Percentiles rank a stretch among this genome's conserved stretches.
Conservation (phyloP, 1,140 invertebrate species). For the Sweltsa coloradensis region DNA sequence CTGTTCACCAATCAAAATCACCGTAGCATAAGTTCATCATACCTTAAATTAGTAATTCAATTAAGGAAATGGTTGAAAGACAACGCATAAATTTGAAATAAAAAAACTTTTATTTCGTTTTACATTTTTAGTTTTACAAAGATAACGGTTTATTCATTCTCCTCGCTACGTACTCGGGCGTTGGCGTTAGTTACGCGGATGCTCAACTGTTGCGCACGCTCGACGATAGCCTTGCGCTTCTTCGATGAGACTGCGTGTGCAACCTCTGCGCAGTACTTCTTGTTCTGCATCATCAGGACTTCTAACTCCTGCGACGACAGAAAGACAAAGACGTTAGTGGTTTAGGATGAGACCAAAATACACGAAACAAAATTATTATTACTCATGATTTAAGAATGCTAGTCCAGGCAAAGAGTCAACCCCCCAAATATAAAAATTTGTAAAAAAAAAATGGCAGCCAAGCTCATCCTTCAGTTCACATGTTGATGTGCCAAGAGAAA, state of each 20-base stretch:
- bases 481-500: no score
- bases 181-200: constrained; percentile 93
- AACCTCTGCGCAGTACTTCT: constrained; percentile 94
- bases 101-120: no score
- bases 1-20: no score
- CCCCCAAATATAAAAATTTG: neutral
- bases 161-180: constrained; percentile 91
- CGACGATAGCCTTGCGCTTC: constrained; percentile 91
- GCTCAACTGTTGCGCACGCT: constrained; percentile 89
- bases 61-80: no score
- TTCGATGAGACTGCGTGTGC: constrained; percentile 93
- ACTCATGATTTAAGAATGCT: neutral
- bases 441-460: neutral
- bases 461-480: no score
- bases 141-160: constrained; percentile 75
- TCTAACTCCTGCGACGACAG: constrained; percentile 76
- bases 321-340: no score
- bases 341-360: no score
- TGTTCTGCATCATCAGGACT: constrained; percentile 97
- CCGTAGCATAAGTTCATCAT: no score
- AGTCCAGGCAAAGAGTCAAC: neutral
- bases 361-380: no score
- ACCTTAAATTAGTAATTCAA: no score
- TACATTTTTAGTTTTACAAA: no score
- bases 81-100: no score